phyloP scores from a whole-genome alignment of 64 coral and sea anemone species.

The Cladopsammia gracilis region DNA sequence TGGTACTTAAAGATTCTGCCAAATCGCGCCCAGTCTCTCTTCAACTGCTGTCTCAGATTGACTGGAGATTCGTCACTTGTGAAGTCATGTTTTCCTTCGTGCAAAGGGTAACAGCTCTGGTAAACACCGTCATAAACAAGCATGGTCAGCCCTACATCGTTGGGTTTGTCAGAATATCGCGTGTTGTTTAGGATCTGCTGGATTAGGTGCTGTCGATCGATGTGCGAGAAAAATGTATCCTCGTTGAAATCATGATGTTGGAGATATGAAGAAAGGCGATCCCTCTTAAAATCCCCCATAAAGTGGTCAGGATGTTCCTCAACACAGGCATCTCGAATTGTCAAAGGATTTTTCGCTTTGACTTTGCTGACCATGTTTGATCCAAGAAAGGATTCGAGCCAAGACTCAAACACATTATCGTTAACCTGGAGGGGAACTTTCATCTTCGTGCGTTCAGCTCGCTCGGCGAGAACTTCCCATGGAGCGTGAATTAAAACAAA shows the following conservation, averaged over 20 bases:
- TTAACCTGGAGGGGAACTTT: conserved; percentile 64
- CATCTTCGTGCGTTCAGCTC: conserved; percentile 70
- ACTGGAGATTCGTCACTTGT: conserved; percentile 4
- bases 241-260: conserved; percentile 29
- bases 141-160: conserved; percentile 60
- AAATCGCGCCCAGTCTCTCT: conserved; percentile 71
- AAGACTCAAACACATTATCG: conserved; percentile 21
- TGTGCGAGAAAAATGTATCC: conserved; percentile 60
- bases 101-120: conserved; percentile 52
- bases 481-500: conserved; percentile 78
- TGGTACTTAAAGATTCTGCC: conserved; percentile 75
- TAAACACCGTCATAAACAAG: conserved; percentile 61
- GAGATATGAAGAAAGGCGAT: conserved; percentile 20
- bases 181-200: conserved; percentile 70
- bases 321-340: conserved; percentile 4
- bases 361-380: conserved; percentile 31
- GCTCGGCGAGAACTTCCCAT: conserved; percentile 62
- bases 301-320: conserved; percentile 25
- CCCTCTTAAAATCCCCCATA: conserved; percentile 59
- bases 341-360: background rate
- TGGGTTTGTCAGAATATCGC: conserved; percentile 47
- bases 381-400: conserved; percentile 30
- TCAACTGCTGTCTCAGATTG: conserved; percentile 62
- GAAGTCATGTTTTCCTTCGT: conserved; percentile 39
- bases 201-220: conserved; percentile 69